phyloP scores from a whole-genome alignment of 1,140 invertebrate genomes.

The Nephotettix cincticeps region DNA sequence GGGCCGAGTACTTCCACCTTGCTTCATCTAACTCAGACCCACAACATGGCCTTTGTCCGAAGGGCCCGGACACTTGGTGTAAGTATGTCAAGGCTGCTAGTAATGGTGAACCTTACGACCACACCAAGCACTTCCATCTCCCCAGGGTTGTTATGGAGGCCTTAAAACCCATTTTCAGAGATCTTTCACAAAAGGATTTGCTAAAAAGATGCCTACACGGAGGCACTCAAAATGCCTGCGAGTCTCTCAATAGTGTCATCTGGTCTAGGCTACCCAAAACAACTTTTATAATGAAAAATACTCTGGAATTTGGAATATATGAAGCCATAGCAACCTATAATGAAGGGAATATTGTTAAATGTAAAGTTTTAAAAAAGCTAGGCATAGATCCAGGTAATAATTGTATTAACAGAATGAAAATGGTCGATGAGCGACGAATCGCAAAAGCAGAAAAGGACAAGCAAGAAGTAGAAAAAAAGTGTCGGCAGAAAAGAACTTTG shows the following conservation, averaged over 20 bases:
- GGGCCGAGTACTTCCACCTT: background rate
- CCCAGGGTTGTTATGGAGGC: too few relatives aligned
- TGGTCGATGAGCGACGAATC: background rate
- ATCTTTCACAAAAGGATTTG: too few relatives aligned
- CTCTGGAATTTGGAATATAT: slow-evolving; percentile 15
- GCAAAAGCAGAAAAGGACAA: background rate
- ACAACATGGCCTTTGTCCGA: background rate
- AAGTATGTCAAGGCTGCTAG: background rate
- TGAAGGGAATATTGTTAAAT: slow-evolving; percentile 15
- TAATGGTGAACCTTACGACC: too few relatives aligned
- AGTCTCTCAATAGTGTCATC: slow-evolving; percentile 15
- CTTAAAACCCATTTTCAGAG: too few relatives aligned
- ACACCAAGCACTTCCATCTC: too few relatives aligned
- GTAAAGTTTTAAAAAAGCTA: background rate
- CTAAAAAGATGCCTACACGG: slow-evolving; percentile 3
- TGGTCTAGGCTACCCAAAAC: background rate
- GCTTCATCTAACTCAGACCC: background rate
- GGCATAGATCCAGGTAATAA: background rate
- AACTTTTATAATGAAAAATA: slow-evolving; percentile 4
- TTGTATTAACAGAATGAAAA: background rate
- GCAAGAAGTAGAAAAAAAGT: slow-evolving; percentile 9
- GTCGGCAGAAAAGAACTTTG: background rate
- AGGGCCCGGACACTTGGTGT: background rate
- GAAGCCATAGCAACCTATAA: slow-evolving; percentile 24
- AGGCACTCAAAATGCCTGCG: background rate